phyloP scores from a whole-genome alignment of 2,797 vertebrate species.

The Gymnopithys bicolor region DNA sequence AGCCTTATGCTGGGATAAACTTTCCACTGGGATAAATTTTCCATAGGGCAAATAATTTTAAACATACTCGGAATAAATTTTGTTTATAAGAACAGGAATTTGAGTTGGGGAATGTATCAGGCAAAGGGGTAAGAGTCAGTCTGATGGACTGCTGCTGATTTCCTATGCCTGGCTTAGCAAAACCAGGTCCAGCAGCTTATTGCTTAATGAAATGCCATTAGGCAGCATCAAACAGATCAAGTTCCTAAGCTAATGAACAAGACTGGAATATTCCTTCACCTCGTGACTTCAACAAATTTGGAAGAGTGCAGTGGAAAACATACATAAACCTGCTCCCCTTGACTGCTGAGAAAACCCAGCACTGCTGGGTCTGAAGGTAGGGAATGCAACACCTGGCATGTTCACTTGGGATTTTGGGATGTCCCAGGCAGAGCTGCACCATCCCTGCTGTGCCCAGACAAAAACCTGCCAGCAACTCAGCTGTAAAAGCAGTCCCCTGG shows the following conservation, averaged over 20 bases:
- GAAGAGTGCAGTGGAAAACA: background rate
- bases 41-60: background rate
- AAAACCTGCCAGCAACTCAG: background rate
- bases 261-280: background rate
- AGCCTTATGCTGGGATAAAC: background rate
- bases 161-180: background rate
- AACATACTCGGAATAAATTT: background rate
- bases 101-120: background rate
- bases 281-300: rapidly evolving
- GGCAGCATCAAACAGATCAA: background rate
- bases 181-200: background rate
- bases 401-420: background rate
- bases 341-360: background rate
- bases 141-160: background rate
- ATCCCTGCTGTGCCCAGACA: background rate
- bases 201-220: background rate
- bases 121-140: background rate
- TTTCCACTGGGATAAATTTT: background rate
- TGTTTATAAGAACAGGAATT: background rate
- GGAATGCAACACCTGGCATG: rapidly evolving
- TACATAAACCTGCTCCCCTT: rapidly evolving
- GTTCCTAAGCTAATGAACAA: background rate
- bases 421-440: background rate
- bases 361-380: background rate
- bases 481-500: background rate